Evolutionary conservation across 2,797 vertebrate genomes (phyloP), one percentile per base, ranked within the genome.

Genomic region (Melanitta fusca): DNA sequence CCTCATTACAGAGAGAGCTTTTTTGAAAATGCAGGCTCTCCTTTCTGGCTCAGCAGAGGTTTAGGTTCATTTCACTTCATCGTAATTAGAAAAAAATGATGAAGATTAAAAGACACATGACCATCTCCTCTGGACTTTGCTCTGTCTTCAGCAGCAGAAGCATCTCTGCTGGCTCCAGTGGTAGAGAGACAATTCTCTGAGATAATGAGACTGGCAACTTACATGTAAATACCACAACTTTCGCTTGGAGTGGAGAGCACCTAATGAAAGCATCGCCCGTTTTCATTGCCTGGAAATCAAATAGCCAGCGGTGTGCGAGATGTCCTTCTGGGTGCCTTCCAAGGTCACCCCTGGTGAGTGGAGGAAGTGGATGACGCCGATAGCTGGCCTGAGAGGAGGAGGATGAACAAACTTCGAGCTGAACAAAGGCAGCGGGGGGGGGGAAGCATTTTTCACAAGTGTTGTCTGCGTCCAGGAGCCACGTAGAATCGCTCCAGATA

Each of bases 171-270:
- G 69, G 39, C 36, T 81, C 10, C 38, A 28, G 45, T 2, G 39
- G 32, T 3, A 66, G 51, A 19, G 56, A 43, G 22, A 89, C 79
- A 21, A 8, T 14, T 41, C 32, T 64, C 36, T 22, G 77, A 70
- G 74, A 49, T 91, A 93, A 93, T n/a, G 86, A 94, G 80, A 32
- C 65, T 27, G 49, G 49, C 21, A 39, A 30, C 14, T 83, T 34
- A 4, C 10, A 47, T 41, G n/a, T 65, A 36, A 91, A 84, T 78
- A 53, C 21, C 30, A 27, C 64, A 61, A 56, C 32, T 72, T 56
- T 18, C 72, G 4, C n/a, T 47, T 6, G 65, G 28, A 43, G 34
- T 19, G n/a, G 47, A 9, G 57, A 21, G 49, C 4, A 5, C 18
- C 49, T 24, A 3, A 0, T 30, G 54, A 7, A 43, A 12, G 39